phyloP scores from a whole-genome alignment of 2,888 invertebrate genomes.

The Lepetodrilus schrolli region DNA sequence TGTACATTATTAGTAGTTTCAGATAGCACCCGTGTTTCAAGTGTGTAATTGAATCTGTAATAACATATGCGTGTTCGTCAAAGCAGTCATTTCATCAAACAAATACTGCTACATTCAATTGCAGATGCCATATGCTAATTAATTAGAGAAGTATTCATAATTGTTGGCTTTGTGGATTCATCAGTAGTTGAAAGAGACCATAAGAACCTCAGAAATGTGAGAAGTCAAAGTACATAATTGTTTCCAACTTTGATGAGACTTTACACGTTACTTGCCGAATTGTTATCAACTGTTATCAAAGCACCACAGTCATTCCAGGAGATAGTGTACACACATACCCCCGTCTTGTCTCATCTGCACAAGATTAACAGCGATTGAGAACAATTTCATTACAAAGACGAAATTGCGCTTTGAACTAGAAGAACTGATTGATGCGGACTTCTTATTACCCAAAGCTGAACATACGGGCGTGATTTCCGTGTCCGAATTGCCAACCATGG shows the following conservation, averaged over 20 bases:
- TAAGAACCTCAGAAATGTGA: no score
- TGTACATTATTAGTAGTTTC: no score
- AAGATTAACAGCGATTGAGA: conserved; percentile 14
- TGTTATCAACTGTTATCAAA: not conserved
- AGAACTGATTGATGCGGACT: conserved; percentile 17
- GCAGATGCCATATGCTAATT: no score
- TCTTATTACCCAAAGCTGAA: not conserved
- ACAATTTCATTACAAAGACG: conserved; percentile 27
- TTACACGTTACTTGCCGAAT: not conserved
- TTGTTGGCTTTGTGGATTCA: no score
- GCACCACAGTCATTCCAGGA: not conserved
- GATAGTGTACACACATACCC: not conserved
- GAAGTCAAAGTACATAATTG: no score
- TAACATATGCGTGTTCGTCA: no score
- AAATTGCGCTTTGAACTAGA: conserved; percentile 16
- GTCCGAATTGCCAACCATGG: conserved; percentile 23
- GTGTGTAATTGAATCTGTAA: no score
- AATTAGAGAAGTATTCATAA: no score
- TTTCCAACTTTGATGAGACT: not conserved
- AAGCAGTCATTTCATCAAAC: no score
- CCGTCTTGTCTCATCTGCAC: conserved; percentile 14
- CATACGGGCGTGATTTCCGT: conserved; percentile 2
- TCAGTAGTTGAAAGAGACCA: no score
- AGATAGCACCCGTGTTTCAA: no score
- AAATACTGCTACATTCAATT: no score